Evolutionary conservation across 2,888 invertebrate genomes (phyloP).

Genomic region (Plebejus melissa): DNA sequence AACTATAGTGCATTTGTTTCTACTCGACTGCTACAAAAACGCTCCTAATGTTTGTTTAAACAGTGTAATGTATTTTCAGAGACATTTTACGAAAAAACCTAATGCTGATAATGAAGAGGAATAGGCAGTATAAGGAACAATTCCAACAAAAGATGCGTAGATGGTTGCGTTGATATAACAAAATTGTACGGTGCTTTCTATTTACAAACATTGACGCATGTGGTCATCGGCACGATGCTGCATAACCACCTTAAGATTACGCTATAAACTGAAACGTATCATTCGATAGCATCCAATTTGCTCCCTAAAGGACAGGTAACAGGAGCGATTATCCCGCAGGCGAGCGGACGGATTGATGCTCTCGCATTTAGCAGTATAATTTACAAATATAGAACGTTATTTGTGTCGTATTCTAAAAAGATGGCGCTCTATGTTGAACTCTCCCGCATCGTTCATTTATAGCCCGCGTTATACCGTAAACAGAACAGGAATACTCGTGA

Average conservation of each 20-base stretch:
- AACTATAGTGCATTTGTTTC: constrained; percentile 31
- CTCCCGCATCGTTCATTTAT: constrained; percentile 79
- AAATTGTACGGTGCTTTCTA: constrained; percentile 66
- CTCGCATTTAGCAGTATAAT: constrained; percentile 67
- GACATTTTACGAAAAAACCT: constrained; percentile 38
- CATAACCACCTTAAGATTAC: constrained; percentile 66
- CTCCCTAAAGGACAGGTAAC: constrained; percentile 42
- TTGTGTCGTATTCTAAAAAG: constrained; percentile 79
- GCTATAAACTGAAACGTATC: constrained; percentile 59
- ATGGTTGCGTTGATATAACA: constrained; percentile 40
- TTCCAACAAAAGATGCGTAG: constrained; percentile 33
- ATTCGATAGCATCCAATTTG: constrained; percentile 45
- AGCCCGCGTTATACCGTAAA: constrained; percentile 70
- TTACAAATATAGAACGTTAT: constrained; percentile 78
- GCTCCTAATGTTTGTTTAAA: constrained; percentile 16
- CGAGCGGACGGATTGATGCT: constrained; percentile 51
- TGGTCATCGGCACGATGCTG: constrained; percentile 76
- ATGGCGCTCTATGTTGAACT: constrained; percentile 77
- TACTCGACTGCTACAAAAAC: constrained; percentile 9
- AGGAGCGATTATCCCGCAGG: constrained; percentile 48
- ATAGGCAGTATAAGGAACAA: constrained; percentile 60
- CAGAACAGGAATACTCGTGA: constrained; percentile 45
- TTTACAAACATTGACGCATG: constrained; percentile 79
- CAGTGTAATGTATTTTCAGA: constrained; percentile 25
- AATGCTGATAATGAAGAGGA: constrained; percentile 38